phyloP scores from a whole-genome alignment of 2,797 vertebrate species.

The Acrossocheilus wenchowensis region DNA sequence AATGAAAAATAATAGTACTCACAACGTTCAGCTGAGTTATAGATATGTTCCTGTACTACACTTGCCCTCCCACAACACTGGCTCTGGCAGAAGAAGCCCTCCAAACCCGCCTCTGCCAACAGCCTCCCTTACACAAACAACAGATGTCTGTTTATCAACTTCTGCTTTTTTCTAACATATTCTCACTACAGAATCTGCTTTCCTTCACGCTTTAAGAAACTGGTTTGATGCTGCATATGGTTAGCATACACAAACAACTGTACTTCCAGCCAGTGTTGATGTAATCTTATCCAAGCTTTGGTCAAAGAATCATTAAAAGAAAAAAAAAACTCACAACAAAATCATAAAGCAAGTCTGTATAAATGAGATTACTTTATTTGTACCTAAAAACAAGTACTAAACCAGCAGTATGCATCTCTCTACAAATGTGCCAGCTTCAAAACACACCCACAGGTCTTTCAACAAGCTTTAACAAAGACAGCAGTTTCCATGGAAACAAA shows the following conservation, averaged over 20 bases:
- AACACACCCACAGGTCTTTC: constrained; percentile 21
- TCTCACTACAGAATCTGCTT: constrained; percentile 21
- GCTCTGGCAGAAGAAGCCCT: not conserved
- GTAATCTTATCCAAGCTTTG: not conserved
- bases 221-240: not conserved
- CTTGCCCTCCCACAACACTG: not conserved
- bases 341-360: not conserved
- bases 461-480: not conserved
- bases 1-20: not conserved
- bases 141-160: constrained; percentile 9
- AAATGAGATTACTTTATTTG: not conserved
- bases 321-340: not conserved
- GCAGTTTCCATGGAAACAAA: constrained; percentile 77
- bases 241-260: not conserved
- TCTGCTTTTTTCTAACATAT: constrained; percentile 19
- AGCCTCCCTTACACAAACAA: constrained; percentile 12
- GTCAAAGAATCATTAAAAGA: not conserved
- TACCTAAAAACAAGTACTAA: not conserved
- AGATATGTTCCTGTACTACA: not conserved
- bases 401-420: not conserved
- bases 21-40: not conserved
- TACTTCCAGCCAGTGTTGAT: not conserved
- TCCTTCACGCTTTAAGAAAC: constrained; percentile 1
- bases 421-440: constrained; percentile 30
- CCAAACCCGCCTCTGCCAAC: not conserved